A percentile compares a stretch with the other conserved stretches of the same genome.
Conservation (phyloP, 2,113 vertebrate genomes). For the Herpetotheres cachinnans region DNA sequence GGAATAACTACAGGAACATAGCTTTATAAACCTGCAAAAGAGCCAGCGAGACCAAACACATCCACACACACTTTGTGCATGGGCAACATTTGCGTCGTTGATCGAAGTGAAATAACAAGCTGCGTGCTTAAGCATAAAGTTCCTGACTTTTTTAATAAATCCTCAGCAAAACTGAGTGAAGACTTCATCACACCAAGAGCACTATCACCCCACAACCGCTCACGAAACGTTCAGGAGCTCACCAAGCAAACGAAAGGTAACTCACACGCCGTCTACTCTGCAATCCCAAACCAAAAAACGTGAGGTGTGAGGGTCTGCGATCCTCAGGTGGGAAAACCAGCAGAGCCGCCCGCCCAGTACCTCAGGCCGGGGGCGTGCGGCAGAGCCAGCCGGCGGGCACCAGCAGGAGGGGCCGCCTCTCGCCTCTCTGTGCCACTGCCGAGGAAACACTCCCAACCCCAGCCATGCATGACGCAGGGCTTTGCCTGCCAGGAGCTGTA, state of each 20-base stretch:
- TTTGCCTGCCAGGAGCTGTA: slow-evolving; percentile 51
- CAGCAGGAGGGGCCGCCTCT: background rate
- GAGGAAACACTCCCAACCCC: background rate
- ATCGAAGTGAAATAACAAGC: background rate
- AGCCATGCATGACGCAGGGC: background rate
- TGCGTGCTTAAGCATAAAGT: background rate
- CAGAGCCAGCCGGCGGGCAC: background rate
- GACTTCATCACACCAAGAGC: background rate
- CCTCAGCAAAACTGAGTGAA: background rate
- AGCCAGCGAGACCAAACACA: background rate
- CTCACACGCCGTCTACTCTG: background rate
- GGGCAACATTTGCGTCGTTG: background rate
- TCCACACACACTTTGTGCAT: background rate
- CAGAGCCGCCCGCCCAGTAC: rapidly evolving
- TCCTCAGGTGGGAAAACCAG: background rate
- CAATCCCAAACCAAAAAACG: rapidly evolving
- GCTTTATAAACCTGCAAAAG: background rate
- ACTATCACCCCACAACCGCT: background rate
- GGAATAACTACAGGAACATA: slow-evolving; percentile 20
- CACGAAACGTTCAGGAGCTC: background rate
- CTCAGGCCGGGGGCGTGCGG: rapidly evolving
- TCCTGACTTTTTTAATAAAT: background rate
- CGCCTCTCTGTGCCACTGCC: background rate
- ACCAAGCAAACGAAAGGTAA: background rate
- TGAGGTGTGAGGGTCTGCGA: background rate